Percentiles rank a stretch among this genome's conserved stretches.
Evolutionary conservation across 2,888 invertebrate species (phyloP).

Genomic region (Mycogona germanica): DNA sequence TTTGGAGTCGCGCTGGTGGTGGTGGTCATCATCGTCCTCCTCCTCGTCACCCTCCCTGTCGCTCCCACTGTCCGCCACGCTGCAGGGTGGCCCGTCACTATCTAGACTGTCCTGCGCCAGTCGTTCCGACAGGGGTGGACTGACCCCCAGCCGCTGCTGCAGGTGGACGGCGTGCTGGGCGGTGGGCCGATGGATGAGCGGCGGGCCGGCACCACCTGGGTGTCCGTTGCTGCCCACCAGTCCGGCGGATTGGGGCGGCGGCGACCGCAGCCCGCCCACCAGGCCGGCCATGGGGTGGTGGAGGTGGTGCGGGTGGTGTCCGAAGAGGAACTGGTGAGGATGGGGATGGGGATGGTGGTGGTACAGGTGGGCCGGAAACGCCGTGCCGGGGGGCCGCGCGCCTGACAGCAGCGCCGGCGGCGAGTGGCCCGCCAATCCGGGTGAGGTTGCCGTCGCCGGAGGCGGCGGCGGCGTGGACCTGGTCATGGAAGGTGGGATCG

Average conservation of each 20-base stretch:
- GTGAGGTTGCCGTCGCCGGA: neutral
- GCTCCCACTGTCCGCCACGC: conserved; percentile 4
- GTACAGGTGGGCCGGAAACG: no score
- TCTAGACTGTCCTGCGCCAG: conserved; percentile 5
- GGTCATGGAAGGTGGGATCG: no score
- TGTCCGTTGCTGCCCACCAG: no score
- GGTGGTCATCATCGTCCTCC: no score
- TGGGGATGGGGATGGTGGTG: no score
- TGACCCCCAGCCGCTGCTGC: neutral
- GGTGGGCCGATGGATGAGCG: conserved; percentile 2
- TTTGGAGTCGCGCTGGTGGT: no score
- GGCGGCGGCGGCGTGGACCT: neutral
- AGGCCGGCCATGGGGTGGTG: neutral
- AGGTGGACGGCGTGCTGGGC: conserved; percentile 4
- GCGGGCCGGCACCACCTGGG: no score
- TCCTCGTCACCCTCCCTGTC: conserved; percentile 1
- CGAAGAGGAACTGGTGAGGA: no score
- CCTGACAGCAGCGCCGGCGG: neutral
- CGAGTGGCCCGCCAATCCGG: neutral
- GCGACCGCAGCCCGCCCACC: no score
- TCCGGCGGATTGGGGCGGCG: no score
- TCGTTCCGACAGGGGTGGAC: conserved; percentile 4
- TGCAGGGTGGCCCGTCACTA: conserved; percentile 13
- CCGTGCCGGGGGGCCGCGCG: neutral
- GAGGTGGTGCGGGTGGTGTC: neutral